These are phyloP conservation scores for Amblyraja radiata DNA, from an alignment of 2,797 vertebrate species.

Conservation along the genomic window DNA sequence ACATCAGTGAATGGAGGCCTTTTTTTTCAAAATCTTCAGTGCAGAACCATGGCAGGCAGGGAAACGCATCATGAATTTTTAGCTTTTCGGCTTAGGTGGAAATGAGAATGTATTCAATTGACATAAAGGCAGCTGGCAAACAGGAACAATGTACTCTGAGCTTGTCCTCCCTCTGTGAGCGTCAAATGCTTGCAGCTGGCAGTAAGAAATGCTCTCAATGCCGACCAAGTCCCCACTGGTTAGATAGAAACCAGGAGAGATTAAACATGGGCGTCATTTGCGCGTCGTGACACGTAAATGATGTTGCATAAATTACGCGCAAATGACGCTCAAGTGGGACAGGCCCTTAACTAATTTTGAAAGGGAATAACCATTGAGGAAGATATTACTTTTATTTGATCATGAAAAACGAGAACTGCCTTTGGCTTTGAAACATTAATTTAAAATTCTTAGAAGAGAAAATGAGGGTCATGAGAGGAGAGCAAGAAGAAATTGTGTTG, in stretches of 20 bases:
- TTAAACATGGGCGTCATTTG: too few species aligned
- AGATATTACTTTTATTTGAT: background rate
- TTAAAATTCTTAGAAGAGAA: conserved; percentile 12
- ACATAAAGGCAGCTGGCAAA: background rate
- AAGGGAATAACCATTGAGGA: background rate
- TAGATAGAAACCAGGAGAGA: background rate
- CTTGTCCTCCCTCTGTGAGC: background rate
- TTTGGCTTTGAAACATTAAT: background rate
- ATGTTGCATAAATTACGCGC: too few species aligned
- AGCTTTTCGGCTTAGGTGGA: background rate
- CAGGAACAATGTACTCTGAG: background rate
- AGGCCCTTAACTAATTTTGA: background rate
- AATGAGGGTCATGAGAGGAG: background rate
- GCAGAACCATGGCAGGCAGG: background rate
- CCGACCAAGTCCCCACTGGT: background rate
- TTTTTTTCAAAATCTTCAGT: background rate
- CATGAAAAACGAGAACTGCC: background rate
- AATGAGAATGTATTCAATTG: background rate
- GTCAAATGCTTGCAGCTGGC: background rate
- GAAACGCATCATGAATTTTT: background rate
- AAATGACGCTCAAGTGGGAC: too few species aligned
- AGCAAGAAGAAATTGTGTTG: background rate
- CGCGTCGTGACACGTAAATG: too few species aligned
- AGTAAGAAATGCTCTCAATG: background rate
- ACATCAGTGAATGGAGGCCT: background rate